phyloP scores from a whole-genome alignment of 2,888 invertebrate genomes.

The Leucophora obtusa region DNA sequence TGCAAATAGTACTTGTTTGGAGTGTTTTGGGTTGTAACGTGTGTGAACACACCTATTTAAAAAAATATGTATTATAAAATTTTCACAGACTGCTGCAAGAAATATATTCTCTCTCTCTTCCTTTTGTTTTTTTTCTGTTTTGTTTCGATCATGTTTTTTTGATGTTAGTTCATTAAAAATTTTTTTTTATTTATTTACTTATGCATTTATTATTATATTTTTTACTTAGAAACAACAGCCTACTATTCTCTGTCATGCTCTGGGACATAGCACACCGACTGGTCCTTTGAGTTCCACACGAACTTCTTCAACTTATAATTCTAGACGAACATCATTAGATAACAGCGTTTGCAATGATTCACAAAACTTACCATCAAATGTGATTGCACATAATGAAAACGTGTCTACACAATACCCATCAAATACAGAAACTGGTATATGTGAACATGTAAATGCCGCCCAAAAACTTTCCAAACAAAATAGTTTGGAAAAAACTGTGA shows the following conservation, averaged over 20 bases:
- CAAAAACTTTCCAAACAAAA: constrained; percentile 73
- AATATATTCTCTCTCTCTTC: too few relatives aligned
- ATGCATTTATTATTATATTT: too few relatives aligned
- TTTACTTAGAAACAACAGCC: constrained; percentile 34
- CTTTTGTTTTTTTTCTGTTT: too few relatives aligned
- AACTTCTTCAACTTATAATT: constrained; percentile 76
- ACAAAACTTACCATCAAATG: constrained; percentile 71
- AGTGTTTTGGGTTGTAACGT: too few relatives aligned
- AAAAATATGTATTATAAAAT: too few relatives aligned
- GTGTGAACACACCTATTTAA: too few relatives aligned
- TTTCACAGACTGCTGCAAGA: too few relatives aligned
- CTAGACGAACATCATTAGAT: constrained; percentile 77
- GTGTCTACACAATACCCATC: constrained; percentile 29
- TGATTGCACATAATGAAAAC: constrained; percentile 67
- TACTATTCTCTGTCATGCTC: constrained; percentile 62
- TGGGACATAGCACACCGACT: constrained; percentile 73
- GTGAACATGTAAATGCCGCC: constrained; percentile 47
- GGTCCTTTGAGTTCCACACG: constrained; percentile 71
- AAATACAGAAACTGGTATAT: constrained; percentile 32
- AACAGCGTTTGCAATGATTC: constrained; percentile 74
- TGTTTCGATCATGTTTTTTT: too few relatives aligned
- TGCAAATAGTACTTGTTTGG: too few relatives aligned
- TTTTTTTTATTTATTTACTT: neutral
- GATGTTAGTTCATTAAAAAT: neutral
- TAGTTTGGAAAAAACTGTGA: constrained; percentile 72